Evolutionary conservation across 2,888 invertebrate species (phyloP).

Genomic region (Cepaea hortensis): DNA sequence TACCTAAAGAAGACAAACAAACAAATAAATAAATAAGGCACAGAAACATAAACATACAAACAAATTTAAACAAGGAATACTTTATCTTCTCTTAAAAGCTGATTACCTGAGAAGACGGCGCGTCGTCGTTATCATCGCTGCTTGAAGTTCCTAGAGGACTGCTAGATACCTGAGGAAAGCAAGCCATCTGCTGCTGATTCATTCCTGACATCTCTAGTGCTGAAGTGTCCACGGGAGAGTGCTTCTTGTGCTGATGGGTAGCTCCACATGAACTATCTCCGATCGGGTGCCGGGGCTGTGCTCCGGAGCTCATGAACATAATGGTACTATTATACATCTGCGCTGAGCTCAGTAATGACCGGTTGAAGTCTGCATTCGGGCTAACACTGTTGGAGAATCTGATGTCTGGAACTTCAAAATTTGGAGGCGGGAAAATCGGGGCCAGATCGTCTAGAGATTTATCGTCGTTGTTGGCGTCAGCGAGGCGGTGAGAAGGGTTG

Average conservation of each 20-base stretch:
- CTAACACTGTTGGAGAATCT: constrained; percentile 61
- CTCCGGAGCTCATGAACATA: constrained; percentile 24
- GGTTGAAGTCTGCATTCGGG: constrained; percentile 45
- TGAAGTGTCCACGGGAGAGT: neutral
- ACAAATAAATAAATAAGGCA: no score
- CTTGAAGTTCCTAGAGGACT: constrained; percentile 81
- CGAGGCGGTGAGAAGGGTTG: neutral
- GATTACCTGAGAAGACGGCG: constrained; percentile 73
- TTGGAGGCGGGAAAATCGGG: constrained; percentile 74
- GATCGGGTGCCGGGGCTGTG: neutral
- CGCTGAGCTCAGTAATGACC: constrained; percentile 13
- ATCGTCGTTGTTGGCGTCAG: neutral
- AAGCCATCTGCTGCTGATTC: neutral
- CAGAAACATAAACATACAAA: neutral
- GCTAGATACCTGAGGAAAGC: constrained; percentile 56
- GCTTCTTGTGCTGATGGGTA: neutral
- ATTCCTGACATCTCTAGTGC: neutral
- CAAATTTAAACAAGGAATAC: neutral
- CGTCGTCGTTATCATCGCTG: constrained; percentile 90
- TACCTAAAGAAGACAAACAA: no score
- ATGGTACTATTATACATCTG: constrained; percentile 70
- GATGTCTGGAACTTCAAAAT: constrained; percentile 74
- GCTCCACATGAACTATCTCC: neutral
- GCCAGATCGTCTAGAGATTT: constrained; percentile 51
- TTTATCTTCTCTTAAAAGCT: no score